Base-by-base conservation (phyloP, 2,888 invertebrate genomes). In the Anoncus sp. region DNA sequence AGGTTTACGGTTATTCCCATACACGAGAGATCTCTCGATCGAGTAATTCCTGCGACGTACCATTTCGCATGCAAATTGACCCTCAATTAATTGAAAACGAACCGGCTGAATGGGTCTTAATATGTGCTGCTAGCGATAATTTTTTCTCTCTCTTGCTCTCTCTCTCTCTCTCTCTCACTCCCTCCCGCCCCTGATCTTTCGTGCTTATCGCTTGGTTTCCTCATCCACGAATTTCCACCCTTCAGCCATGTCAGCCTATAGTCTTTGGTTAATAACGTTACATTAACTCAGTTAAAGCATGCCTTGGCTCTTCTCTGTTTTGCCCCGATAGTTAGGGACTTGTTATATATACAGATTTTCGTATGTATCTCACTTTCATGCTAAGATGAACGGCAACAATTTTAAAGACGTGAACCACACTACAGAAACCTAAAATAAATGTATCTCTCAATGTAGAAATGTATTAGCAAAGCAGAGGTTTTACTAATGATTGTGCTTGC, bases 221-320 rank as follows among this genome's bases (percentile, higher is more conserved):
- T 74, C 75, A 53, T 75, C 73, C 73, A 49, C 75, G 66, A 49
- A 67, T 76, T 70, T 71, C 69, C 60, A 73, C 83, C 86, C 86
- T 83, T 84, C 81, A 83, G 85, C 82, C 80, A 84, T 87, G 86
- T 87, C 88, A 89, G 86, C 87, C 87, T 12, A 85, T 85, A 88
- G 87, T 87, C 87, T 86, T 87, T 81, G 80, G 87, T 87, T 90
- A 90, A 90, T 89, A 87, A 84, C 83, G 85, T 90, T 89, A 88
- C 81, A 87, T 88, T 89, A 89, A 90, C 87, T 87, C 82, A 83
- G 85, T 89, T 89, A 77, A 80, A 72, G 84, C 81, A 79, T 80
- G 82, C 81, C 82, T 69, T 78, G 60, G 22, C 82, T 78, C 76
- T 79, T 77, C 81, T 75, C 82, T 82, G 83, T 84, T 85, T 84